Conservation (phyloP, 2,113 vertebrate genomes). For the Sialia sialis region DNA sequence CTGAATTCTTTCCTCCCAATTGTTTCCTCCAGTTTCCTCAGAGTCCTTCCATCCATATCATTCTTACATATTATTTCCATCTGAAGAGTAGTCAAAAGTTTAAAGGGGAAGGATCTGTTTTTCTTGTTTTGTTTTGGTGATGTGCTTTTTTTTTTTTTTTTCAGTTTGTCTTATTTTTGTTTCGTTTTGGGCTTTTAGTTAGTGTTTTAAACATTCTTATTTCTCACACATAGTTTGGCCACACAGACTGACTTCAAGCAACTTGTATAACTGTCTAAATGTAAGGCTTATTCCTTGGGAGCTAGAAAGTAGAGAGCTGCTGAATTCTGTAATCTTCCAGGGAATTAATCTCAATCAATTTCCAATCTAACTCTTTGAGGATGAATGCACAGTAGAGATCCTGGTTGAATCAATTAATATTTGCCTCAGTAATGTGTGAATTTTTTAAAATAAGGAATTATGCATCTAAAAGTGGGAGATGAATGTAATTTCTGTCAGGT, state of each 20-base stretch:
- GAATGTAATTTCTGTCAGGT: background rate
- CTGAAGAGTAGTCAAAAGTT: background rate
- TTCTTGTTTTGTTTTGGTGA: background rate
- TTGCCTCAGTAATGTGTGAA: background rate
- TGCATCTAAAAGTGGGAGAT: background rate
- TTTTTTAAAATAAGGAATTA: background rate
- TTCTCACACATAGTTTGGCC: background rate
- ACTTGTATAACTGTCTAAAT: background rate
- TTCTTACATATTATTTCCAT: background rate
- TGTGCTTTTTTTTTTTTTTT: background rate
- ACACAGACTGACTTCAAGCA: background rate
- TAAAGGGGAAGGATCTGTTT: accelerated
- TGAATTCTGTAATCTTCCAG: background rate
- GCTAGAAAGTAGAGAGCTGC: background rate
- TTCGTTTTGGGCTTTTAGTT: background rate
- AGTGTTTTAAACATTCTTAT: background rate
- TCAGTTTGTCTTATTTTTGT: background rate
- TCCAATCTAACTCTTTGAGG: background rate
- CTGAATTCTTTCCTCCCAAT: background rate
- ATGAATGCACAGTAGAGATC: background rate
- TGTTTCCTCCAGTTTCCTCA: background rate
- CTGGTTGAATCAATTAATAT: background rate
- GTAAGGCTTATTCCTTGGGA: background rate
- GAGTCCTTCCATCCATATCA: background rate
- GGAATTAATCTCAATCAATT: background rate